Conservation (phyloP, 1,140 invertebrate genomes). For the Heterodera carotae region DNA sequence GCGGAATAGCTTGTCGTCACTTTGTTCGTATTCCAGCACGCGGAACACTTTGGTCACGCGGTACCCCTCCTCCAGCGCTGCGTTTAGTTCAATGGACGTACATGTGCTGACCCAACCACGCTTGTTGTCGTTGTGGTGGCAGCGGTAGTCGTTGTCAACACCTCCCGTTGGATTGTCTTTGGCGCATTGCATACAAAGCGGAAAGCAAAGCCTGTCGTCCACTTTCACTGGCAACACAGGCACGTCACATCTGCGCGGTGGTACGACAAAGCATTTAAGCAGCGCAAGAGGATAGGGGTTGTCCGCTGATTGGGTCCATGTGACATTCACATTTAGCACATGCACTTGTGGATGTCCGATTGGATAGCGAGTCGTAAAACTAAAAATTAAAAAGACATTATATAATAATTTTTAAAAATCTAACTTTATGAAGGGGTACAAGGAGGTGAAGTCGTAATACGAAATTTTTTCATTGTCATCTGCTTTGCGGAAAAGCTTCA, state of each 20-base stretch:
- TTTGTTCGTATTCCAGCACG: too few relatives aligned
- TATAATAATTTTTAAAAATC: too few relatives aligned
- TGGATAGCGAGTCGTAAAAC: neutral
- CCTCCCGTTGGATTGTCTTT: too few relatives aligned
- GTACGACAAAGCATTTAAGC: neutral
- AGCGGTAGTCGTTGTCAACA: too few relatives aligned
- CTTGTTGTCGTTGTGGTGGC: too few relatives aligned
- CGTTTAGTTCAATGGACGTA: too few relatives aligned
- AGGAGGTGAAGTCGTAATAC: neutral
- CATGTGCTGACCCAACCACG: too few relatives aligned
- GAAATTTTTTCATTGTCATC: neutral
- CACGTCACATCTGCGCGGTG: neutral
- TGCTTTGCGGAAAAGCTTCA: neutral
- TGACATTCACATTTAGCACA: neutral
- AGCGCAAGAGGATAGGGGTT: neutral
- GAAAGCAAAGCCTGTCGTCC: neutral
- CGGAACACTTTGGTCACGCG: too few relatives aligned
- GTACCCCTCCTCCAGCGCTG: too few relatives aligned
- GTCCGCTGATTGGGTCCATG: neutral
- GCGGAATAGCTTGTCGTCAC: too few relatives aligned
- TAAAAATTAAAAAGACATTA: too few relatives aligned
- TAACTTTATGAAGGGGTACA: neutral
- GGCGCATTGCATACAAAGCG: neutral
- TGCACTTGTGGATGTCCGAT: neutral
- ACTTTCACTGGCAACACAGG: constrained; percentile 6